These are phyloP conservation scores for Zapus hudsonius DNA, from an alignment of 2,113 vertebrate genomes.

Conservation along the genomic window DNA sequence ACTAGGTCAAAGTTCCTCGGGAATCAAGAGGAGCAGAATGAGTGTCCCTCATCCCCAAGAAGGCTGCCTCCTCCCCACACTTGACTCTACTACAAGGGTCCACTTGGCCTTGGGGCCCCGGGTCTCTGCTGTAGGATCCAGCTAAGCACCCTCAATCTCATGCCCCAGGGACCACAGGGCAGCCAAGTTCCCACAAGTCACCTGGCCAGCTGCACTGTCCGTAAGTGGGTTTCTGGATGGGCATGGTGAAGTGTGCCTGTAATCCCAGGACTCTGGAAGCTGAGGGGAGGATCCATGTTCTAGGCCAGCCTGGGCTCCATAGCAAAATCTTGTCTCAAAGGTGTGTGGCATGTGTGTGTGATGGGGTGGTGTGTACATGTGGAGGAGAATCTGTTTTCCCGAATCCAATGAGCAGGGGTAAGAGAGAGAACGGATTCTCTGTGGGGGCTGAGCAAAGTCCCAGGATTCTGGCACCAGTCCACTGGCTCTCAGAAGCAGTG, in stretches of 20 bases:
- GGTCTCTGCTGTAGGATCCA: not conserved
- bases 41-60: not conserved
- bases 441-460: not conserved
- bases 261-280: not conserved
- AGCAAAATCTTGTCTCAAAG: not conserved
- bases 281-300: not conserved
- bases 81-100: fast-evolving
- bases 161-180: not conserved
- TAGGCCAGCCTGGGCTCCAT: not conserved
- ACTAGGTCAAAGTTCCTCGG: not conserved
- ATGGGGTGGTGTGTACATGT: no score
- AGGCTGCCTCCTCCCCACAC: not conserved
- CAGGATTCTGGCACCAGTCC: not conserved
- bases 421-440: no score
- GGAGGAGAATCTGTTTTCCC: not conserved
- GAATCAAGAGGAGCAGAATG: not conserved
- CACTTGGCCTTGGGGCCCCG: not conserved
- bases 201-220: not conserved
- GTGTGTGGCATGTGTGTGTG: no score
- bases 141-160: not conserved
- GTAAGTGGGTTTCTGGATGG: not conserved
- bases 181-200: not conserved
- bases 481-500: not conserved
- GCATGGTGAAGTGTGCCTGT: not conserved
- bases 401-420: not conserved